A percentile compares a stretch with the other conserved stretches of the same genome.
Conservation (phyloP, 2,888 invertebrate species). For the Teinopalpus imperialis region DNA sequence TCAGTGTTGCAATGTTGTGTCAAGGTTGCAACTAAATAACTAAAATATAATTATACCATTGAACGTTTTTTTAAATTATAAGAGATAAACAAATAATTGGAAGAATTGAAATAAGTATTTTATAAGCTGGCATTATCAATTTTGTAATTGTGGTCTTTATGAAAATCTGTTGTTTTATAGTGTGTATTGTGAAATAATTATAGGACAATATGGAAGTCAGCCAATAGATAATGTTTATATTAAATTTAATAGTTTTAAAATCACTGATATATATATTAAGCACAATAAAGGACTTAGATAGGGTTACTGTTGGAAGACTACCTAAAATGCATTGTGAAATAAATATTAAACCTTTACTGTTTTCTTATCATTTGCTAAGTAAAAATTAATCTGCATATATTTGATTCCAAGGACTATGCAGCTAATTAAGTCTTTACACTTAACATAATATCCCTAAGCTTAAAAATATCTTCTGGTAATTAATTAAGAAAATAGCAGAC, state of each 20-base stretch:
- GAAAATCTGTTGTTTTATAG: slow-evolving; percentile 15
- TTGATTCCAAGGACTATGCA: too few species aligned
- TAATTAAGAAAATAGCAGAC: too few species aligned
- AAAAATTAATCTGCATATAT: too few species aligned
- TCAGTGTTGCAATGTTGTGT: slow-evolving; percentile 6
- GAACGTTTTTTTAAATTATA: not conserved
- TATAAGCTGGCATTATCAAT: slow-evolving; percentile 16
- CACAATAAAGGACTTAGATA: not conserved
- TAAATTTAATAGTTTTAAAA: not conserved
- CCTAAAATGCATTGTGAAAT: too few species aligned
- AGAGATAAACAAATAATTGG: not conserved
- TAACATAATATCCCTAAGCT: too few species aligned
- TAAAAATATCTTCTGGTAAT: too few species aligned
- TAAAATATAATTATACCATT: not conserved
- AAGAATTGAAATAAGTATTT: slow-evolving; percentile 1
- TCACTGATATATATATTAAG: slow-evolving; percentile 2
- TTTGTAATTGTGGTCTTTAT: not conserved
- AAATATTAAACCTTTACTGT: too few species aligned
- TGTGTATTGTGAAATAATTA: slow-evolving; percentile 2
- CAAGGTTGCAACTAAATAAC: slow-evolving; percentile 3
- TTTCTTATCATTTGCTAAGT: too few species aligned
- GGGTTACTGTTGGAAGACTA: too few species aligned
- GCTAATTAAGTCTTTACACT: too few species aligned
- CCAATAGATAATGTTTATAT: slow-evolving; percentile 12
- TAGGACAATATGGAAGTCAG: slow-evolving; percentile 18